Percentiles rank a stretch among this genome's conserved stretches.
Evolutionary conservation across 1,140 invertebrate genomes (phyloP).

Genomic region (Triops longicaudatus): DNA sequence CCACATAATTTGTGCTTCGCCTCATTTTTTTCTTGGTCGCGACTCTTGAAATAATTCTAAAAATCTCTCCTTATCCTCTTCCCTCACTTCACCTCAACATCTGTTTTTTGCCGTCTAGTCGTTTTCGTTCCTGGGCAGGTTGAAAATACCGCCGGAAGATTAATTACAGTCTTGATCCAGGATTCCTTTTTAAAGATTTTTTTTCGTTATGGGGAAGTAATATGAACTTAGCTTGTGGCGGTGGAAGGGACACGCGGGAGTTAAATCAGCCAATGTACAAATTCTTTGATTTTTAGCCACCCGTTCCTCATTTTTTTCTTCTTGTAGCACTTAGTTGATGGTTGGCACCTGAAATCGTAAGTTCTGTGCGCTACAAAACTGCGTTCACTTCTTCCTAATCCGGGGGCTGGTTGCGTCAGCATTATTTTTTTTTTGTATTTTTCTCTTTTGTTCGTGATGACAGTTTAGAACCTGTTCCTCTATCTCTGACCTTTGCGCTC

Average conservation of each 20-base stretch:
- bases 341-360: neutral
- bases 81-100: slow-evolving; percentile 18
- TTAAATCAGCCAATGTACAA: slow-evolving; percentile 2
- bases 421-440: neutral
- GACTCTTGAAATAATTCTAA: neutral
- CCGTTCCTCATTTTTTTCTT: neutral
- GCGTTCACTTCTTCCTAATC: neutral
- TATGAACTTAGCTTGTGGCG: neutral
- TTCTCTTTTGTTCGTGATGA: neutral
- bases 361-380: neutral
- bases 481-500: neutral
- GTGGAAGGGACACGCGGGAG: neutral
- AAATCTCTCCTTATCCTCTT: neutral
- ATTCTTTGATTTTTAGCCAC: neutral
- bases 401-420: neutral
- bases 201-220: neutral
- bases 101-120: slow-evolving; percentile 11
- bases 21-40: slow-evolving; percentile 10
- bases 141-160: neutral
- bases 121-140: slow-evolving; percentile 3
- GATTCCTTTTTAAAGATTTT: neutral
- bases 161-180: neutral
- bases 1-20: slow-evolving; percentile 21
- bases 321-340: neutral
- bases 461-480: neutral